Evolutionary conservation across 2,797 vertebrate species (phyloP).

Genomic region (Valencia hispanica): DNA sequence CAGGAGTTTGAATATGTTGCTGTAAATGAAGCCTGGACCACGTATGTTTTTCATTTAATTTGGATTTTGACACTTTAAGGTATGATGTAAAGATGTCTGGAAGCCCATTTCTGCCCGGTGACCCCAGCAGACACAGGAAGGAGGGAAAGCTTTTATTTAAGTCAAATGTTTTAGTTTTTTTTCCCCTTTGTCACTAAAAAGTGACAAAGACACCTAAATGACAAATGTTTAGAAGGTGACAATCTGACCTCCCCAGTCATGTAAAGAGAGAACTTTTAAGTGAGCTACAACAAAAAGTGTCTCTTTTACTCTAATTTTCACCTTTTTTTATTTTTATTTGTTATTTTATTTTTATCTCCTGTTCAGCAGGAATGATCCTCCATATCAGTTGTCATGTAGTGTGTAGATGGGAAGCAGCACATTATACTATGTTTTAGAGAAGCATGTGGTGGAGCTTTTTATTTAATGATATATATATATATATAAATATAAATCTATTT

Average conservation of each 20-base stretch:
- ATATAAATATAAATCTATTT: conserved; percentile 1
- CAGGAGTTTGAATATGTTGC: conserved; percentile 63
- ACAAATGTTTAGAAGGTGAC: neutral
- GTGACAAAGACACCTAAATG: neutral
- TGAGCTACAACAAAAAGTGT: neutral
- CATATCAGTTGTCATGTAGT: conserved; percentile 15
- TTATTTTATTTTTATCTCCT: neutral
- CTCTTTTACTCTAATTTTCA: neutral
- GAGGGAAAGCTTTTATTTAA: neutral
- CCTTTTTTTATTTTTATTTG: neutral
- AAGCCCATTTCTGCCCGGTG: conserved; percentile 15
- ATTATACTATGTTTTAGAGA: conserved; percentile 33
- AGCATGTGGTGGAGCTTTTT: conserved; percentile 26
- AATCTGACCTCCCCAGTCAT: conserved; percentile 3
- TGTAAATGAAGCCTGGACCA: conserved; percentile 56
- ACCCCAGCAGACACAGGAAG: neutral
- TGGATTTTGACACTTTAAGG: neutral
- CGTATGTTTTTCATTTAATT: neutral
- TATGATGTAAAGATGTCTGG: neutral
- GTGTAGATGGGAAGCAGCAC: conserved; percentile 37
- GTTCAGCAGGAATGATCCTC: conserved; percentile 27
- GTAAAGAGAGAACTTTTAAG: neutral
- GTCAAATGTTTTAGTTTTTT: neutral
- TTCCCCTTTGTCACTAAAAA: neutral
- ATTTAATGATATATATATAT: conserved; percentile 13